Percentiles rank a stretch among this genome's conserved stretches.
Conservation (phyloP, 1,140 invertebrate genomes). For the Nylanderia fulva region DNA sequence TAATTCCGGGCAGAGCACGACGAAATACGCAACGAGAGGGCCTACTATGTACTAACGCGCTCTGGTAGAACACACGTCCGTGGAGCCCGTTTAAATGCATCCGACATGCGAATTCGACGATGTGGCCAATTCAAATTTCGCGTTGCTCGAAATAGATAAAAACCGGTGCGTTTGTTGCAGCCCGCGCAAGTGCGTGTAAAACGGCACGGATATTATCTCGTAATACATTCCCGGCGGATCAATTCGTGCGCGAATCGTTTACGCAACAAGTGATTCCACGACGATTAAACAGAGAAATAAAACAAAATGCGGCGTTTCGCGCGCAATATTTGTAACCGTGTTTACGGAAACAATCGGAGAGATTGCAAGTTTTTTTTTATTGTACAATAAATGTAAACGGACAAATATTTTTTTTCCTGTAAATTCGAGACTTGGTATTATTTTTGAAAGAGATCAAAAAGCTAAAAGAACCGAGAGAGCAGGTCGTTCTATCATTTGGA, state of each 20-base stretch:
- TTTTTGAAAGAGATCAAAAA: neutral
- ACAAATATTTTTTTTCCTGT: no score
- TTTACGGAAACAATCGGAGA: neutral
- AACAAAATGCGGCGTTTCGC: neutral
- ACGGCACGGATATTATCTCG: neutral
- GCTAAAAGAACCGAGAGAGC: neutral
- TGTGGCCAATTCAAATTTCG: neutral
- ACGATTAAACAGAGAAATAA: neutral
- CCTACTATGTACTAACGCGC: neutral
- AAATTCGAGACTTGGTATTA: no score
- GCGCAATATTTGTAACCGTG: no score
- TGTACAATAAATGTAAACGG: neutral
- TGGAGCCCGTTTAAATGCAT: neutral
- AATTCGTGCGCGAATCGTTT: conserved; percentile 16
- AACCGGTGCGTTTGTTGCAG: neutral
- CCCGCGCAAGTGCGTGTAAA: neutral
- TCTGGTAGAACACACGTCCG: neutral
- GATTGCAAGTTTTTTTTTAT: neutral
- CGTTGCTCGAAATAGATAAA: neutral
- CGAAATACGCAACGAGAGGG: neutral
- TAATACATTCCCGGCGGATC: conserved; percentile 8
- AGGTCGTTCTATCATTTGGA: conserved; percentile 30
- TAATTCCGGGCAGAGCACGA: conserved; percentile 7
- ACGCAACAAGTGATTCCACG: conserved; percentile 39
- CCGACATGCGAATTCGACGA: neutral